phyloP scores from a whole-genome alignment of 2,888 invertebrate genomes.

The Campoplex nolae region DNA sequence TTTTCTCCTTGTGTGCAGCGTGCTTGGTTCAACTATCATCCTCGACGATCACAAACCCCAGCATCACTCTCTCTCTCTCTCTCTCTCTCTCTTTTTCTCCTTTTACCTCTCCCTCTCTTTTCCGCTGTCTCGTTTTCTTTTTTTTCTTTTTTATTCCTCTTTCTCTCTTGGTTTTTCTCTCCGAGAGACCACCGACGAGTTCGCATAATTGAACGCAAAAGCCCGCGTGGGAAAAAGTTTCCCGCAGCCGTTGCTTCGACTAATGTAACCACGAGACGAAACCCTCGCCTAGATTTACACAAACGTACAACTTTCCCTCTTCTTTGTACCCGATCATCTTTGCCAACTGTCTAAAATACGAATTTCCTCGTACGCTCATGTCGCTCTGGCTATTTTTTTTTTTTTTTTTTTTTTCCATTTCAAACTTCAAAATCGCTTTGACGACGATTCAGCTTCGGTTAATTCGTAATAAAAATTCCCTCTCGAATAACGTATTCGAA shows the following conservation, averaged over 20 bases:
- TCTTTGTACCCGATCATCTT: slow-evolving; percentile 25
- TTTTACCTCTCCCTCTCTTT: not conserved
- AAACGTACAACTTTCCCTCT: slow-evolving; percentile 60
- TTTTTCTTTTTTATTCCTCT: not conserved
- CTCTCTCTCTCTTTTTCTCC: not conserved
- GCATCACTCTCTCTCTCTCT: slow-evolving; percentile 8
- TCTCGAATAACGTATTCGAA: not conserved
- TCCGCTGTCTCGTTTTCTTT: too few relatives aligned
- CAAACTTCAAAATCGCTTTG: not conserved
- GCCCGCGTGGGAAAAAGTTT: slow-evolving; percentile 68
- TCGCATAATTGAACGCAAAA: slow-evolving; percentile 68
- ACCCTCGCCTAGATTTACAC: slow-evolving; percentile 12
- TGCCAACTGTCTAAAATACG: not conserved
- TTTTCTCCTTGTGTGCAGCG: slow-evolving; percentile 4
- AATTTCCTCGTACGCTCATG: slow-evolving; percentile 12
- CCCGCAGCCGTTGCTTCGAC: slow-evolving; percentile 34
- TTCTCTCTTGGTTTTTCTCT: slow-evolving; percentile 4
- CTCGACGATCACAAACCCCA: slow-evolving; percentile 26
- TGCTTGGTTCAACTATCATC: slow-evolving; percentile 29
- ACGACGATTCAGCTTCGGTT: not conserved
- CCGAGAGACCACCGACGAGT: slow-evolving; percentile 35
- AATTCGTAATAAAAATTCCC: not conserved
- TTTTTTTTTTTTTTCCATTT: not conserved
- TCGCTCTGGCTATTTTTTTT: not conserved
- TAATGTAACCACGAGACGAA: slow-evolving; percentile 29